These are phyloP conservation scores for Euura lappo DNA, from an alignment of 1,140 invertebrate genomes.

Conservation along the genomic window DNA sequence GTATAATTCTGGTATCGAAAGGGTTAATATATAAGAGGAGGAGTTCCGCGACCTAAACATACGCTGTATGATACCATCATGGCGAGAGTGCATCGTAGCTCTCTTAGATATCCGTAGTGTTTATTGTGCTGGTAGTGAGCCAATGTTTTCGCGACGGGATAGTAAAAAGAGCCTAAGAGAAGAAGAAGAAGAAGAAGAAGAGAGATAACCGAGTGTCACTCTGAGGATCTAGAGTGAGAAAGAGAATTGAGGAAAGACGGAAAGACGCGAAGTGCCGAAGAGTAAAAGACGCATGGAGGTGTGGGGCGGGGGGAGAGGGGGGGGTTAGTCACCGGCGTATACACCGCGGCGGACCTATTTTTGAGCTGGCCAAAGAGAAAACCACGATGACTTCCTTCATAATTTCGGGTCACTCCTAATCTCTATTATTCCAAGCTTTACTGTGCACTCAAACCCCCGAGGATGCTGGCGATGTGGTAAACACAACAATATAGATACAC, in stretches of 20 bases:
- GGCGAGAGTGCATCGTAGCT: background rate
- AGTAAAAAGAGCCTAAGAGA: conserved; percentile 8
- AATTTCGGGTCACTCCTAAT: conserved; percentile 47
- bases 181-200: background rate
- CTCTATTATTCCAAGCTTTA: conserved; percentile 27
- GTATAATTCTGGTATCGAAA: no score
- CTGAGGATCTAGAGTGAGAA: conserved; percentile 24
- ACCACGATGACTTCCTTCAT: conserved; percentile 44
- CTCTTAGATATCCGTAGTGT: conserved; percentile 6
- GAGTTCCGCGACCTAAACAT: background rate
- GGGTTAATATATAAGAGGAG: no score
- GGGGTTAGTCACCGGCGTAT: conserved; percentile 2
- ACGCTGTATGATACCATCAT: background rate
- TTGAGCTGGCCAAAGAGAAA: conserved; percentile 45
- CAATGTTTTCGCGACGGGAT: conserved; percentile 10
- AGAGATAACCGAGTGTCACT: background rate
- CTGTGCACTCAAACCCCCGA: no score
- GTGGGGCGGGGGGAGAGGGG: background rate
- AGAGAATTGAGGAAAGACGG: background rate
- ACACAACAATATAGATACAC: background rate
- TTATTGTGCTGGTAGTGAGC: conserved; percentile 10
- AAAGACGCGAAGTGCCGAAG: background rate
- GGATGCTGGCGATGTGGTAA: background rate
- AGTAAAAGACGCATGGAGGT: background rate
- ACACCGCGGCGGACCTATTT: conserved; percentile 35